Percentiles rank a stretch among this genome's conserved stretches.
These are phyloP conservation scores for Listrodromus nycthemerus DNA, from an alignment of 2,888 invertebrate species.

Conservation along the genomic window DNA sequence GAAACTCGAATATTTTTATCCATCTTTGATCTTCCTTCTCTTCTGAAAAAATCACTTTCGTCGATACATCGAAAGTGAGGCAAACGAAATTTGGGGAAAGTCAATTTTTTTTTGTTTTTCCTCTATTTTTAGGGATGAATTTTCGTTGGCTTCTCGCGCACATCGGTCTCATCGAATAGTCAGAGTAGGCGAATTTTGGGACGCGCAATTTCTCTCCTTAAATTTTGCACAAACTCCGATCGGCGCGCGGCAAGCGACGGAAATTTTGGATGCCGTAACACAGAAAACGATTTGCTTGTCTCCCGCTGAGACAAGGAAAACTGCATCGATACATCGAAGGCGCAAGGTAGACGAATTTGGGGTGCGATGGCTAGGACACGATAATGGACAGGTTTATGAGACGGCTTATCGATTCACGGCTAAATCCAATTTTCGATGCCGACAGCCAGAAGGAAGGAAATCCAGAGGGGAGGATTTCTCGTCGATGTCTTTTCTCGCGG, in stretches of 20 bases:
- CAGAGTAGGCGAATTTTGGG: no score
- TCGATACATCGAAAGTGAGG: neutral
- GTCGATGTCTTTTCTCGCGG: constrained; percentile 2
- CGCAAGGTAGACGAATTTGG: constrained; percentile 19
- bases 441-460: constrained; percentile 71
- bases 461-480: constrained; percentile 29
- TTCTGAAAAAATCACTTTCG: no score
- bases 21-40: no score
- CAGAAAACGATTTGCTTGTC: neutral
- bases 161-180: no score
- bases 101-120: neutral
- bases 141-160: no score
- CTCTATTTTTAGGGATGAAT: no score
- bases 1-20: neutral
- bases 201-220: neutral
- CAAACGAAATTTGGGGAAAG: constrained; percentile 19
- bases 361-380: constrained; percentile 66
- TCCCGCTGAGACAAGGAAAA: no score
- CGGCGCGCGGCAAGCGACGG: neutral
- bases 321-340: neutral
- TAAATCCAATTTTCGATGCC: constrained; percentile 81
- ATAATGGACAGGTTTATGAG: constrained; percentile 82
- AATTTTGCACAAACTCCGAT: neutral
- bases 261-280: no score
- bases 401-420: constrained; percentile 80